Evolutionary conservation across 2,888 invertebrate species (phyloP), one percentile per base, ranked within the genome.

Genomic region (Auanema freiburgensis): DNA sequence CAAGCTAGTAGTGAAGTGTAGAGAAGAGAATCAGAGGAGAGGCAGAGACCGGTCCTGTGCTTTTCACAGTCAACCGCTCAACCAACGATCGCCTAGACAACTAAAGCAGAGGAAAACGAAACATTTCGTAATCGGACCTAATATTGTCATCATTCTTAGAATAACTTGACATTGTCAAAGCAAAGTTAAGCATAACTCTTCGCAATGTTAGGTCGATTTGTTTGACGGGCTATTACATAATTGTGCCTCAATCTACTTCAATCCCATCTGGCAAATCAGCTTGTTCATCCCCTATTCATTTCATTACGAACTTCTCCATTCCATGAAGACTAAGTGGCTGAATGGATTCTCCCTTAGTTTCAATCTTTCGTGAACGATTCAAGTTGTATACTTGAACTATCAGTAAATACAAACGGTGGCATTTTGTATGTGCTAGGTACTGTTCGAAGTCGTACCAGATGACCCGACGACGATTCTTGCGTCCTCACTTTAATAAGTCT

Each of bases 201-300:
- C 16, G n/a, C 50, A 50, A 50, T 23, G 24, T 11, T 18, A 16
- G 16, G 46, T 16, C 46, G 16, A 46, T 46, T 18, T 23, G 21
- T 23, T n/a, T 50, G n/a, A 18, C 50, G 50, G 50, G 50, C 50
- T 50, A 50, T 50, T 50, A 50, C 21, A 12, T 24, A 16, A 24
- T 24, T 24, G 53, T 53, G 53, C n/a, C 25, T 53, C 53, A 53
- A 53, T 53, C 53, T 33, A 53, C 25, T 53, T 24, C 53, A 53
- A 53, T 18, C 53, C 53, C 53, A 53, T 53, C 53, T 53, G 53
- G 53, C 53, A 23, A n/a, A 46, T 21, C 16, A 23, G 14, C 16
- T 33, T 25, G 33, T 53, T 53, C 25, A 16, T 24, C 25, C 53
- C 21, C 53, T 53, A 53, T 53, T 53, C 24, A 53, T 53, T 53